Conservation (phyloP, 2,113 vertebrate genomes). For the Miniopterus natalensis region DNA sequence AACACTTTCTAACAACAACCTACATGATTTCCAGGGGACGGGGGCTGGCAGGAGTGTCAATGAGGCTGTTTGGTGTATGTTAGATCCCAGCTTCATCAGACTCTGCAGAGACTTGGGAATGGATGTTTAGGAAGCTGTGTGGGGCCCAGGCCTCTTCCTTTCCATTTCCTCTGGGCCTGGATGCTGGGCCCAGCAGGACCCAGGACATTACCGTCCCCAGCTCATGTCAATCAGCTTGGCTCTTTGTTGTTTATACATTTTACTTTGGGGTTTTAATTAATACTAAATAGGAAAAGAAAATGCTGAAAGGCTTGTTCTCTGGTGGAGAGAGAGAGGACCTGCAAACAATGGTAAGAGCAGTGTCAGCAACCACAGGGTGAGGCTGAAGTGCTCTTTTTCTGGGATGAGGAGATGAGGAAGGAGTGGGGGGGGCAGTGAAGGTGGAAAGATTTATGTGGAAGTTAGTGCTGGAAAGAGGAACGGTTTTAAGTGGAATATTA, state of each 20-base stretch:
- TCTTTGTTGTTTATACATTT: neutral
- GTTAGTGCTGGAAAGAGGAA: conserved; percentile 79
- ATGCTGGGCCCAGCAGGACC: neutral
- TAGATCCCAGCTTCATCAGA: neutral
- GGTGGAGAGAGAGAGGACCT: neutral
- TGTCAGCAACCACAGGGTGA: neutral
- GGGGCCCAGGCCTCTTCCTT: neutral
- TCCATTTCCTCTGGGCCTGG: neutral
- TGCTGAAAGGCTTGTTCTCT: neutral
- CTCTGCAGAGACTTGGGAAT: neutral
- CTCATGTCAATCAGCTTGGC: neutral
- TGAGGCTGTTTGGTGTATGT: neutral
- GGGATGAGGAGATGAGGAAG: neutral
- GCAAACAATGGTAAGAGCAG: neutral
- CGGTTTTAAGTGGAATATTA: conserved; percentile 83
- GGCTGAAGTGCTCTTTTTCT: neutral
- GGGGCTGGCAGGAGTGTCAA: neutral
- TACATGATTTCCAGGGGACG: neutral
- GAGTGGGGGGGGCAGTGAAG: neutral
- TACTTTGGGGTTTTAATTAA: conserved; percentile 55
- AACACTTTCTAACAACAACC: conserved; percentile 29
- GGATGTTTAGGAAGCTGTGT: neutral
- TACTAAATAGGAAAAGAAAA: neutral
- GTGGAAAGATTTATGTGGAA: conserved; percentile 83
- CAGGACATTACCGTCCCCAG: rapidly evolving